These are phyloP conservation scores for Smittia sp. DNA, from an alignment of 2,888 invertebrate genomes.

Conservation along the genomic window DNA sequence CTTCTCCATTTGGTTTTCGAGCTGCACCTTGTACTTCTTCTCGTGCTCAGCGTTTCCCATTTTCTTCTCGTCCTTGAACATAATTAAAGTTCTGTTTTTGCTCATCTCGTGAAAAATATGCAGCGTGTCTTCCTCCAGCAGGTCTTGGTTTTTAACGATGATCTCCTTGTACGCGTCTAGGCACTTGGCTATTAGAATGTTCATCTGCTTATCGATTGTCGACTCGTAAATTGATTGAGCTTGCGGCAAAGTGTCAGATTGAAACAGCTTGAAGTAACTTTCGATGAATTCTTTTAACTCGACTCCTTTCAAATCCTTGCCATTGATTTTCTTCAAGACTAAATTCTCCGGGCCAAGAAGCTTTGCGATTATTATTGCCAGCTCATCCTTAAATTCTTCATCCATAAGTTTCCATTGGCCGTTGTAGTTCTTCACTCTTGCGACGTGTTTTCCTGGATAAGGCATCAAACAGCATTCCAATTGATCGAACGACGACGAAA, in stretches of 20 bases:
- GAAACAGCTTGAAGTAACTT: not conserved
- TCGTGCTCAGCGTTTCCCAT: constrained; percentile 13
- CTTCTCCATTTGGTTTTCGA: not conserved
- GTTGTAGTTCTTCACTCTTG: not conserved
- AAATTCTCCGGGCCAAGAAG: constrained; percentile 80
- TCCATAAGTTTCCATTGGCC: constrained; percentile 70
- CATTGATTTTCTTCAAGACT: constrained; percentile 90
- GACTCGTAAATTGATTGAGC: constrained; percentile 32
- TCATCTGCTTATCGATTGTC: constrained; percentile 28
- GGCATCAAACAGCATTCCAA: constrained; percentile 36
- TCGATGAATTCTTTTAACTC: constrained; percentile 77
- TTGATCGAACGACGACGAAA: constrained; percentile 27
- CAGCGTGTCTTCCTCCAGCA: not conserved
- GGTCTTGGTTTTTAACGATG: not conserved
- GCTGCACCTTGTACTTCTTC: not conserved
- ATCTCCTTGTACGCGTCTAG: not conserved
- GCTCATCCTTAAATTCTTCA: constrained; percentile 76
- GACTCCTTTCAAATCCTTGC: constrained; percentile 79
- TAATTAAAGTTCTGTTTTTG: not conserved
- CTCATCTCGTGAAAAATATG: not conserved
- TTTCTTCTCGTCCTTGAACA: not conserved
- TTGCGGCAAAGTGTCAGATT: constrained; percentile 10
- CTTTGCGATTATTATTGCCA: constrained; percentile 77
- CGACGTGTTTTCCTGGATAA: constrained; percentile 29
- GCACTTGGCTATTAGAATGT: not conserved